A percentile compares a stretch with the other conserved stretches of the same genome.
phyloP scores from a whole-genome alignment of 2,113 vertebrate genomes.

The Morone saxatilis region DNA sequence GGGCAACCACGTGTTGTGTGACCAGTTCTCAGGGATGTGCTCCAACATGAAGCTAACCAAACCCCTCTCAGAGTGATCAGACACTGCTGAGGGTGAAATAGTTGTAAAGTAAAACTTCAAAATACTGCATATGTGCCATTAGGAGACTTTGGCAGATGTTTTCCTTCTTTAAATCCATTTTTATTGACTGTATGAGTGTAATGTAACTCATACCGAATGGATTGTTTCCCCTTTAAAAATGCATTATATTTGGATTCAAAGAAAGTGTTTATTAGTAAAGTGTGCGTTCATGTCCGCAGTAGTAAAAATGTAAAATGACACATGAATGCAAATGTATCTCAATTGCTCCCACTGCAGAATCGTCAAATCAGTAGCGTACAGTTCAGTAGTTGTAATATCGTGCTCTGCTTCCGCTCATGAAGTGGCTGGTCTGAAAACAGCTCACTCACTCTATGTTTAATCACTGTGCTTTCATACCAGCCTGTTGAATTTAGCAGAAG shows the following conservation, averaged over 20 bases:
- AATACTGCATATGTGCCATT: constrained; percentile 68
- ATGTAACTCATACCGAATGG: constrained; percentile 13
- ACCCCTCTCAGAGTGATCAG: constrained; percentile 43
- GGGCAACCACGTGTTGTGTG: constrained; percentile 67
- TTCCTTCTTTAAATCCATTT: constrained; percentile 34
- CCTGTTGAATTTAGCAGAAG: constrained; percentile 84
- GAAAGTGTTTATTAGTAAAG: constrained; percentile 39
- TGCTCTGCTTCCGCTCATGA: constrained; percentile 65
- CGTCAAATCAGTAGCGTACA: constrained; percentile 52
- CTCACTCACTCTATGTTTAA: constrained; percentile 69
- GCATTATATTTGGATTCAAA: constrained; percentile 50
- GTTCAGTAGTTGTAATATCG: constrained; percentile 51
- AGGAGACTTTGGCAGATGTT: constrained; percentile 31
- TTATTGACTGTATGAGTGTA: constrained; percentile 9
- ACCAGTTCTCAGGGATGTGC: constrained; percentile 81
- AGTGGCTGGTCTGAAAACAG: constrained; percentile 59
- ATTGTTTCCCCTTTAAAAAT: constrained; percentile 37
- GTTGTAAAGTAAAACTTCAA: constrained; percentile 22
- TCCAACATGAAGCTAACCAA: constrained; percentile 59
- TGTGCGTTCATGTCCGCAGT: constrained; percentile 35
- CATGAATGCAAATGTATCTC: constrained; percentile 50
- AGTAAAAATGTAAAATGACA: constrained; percentile 41
- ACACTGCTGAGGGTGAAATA: constrained; percentile 21
- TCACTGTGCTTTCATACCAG: constrained; percentile 80
- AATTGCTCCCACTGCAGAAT: constrained; percentile 23